These are phyloP conservation scores for Sarcophaga peregrina DNA, from an alignment of 1,140 invertebrate species.

Conservation along the genomic window DNA sequence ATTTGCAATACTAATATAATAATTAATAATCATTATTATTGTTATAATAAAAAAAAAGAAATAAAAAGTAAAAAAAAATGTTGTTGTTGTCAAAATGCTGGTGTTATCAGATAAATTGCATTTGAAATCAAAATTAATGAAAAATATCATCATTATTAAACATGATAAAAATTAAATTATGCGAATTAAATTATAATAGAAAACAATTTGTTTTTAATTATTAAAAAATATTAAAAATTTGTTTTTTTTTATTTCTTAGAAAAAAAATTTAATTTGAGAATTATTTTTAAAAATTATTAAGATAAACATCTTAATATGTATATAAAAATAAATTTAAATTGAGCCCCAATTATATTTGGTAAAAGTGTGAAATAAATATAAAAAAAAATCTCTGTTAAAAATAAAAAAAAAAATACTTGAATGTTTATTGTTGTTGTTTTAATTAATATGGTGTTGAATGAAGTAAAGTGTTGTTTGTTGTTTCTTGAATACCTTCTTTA, in stretches of 20 bases:
- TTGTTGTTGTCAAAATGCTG: slow-evolving; percentile 28
- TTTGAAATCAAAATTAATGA: neutral
- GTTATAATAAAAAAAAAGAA: slow-evolving; percentile 9
- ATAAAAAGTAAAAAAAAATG: neutral
- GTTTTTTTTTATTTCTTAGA: neutral
- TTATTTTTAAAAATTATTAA: neutral
- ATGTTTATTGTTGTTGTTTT: slow-evolving; percentile 1
- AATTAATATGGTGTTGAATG: neutral
- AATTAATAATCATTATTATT: neutral
- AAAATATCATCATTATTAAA: neutral
- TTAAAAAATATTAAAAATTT: neutral
- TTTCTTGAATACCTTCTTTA: neutral
- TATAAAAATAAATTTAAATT: neutral
- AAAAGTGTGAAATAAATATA: too few species aligned
- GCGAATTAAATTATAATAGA: neutral
- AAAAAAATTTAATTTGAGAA: neutral
- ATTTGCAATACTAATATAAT: slow-evolving; percentile 27
- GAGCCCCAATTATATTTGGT: neutral
- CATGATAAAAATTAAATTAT: neutral
- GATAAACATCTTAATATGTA: neutral
- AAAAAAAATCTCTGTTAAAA: too few species aligned
- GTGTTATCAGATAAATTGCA: slow-evolving; percentile 33
- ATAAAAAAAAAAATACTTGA: slow-evolving; percentile 5
- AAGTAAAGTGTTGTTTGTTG: neutral
- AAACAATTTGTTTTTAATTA: neutral